Base-by-base conservation (phyloP, 1,140 invertebrate species). In the Cephus cinctus region DNA sequence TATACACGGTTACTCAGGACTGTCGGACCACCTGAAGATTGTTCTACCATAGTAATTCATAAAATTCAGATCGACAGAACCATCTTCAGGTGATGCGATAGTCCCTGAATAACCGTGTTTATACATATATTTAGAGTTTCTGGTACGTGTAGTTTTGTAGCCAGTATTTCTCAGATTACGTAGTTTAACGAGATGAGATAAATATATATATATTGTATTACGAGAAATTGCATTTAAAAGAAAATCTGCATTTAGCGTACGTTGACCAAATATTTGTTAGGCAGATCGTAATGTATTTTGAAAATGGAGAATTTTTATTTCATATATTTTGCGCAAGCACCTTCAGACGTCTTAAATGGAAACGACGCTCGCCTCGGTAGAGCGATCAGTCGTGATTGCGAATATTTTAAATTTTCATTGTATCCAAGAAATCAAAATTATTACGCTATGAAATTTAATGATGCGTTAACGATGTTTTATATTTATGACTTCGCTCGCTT, bases 231-330 rank as follows among this genome's bases (percentile, higher is more conserved):
- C 35, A 51, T 52, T 61, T 40, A 47, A 54, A 58, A 52, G n/a
- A n/a, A n/a, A n/a, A n/a, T n/a, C 42, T 52, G 42, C 43, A 50
- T 47, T 52, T 50, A 50, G 43, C 4, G 5, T 25, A 47, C 47
- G 47, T 55, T 58, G 53, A 58, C 50, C 49, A 58, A 55, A 46
- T 52, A 52, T 16, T 34, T 45, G 31, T 40, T 57, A 57, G 41
- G 23, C 2, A 41, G 36, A 49, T 35, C 30, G 21, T 43, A 38
- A 22, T 36, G 39, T 42, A 55, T 52, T 47, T n/a, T 4, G 12
- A 15, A 15, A 15, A 41, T 27, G 25, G 25, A 19, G 20, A 11
- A 18, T n/a, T n/a, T 23, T 41, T 21, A 15, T 15, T 11, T 4
- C 11, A 9, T 12, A 22, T 15, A 5, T 59, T 51, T 23, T 27